Percentiles rank a stretch among this genome's conserved stretches.
phyloP scores from a whole-genome alignment of 2,113 vertebrate genomes.

The Dolichotis patagonum region DNA sequence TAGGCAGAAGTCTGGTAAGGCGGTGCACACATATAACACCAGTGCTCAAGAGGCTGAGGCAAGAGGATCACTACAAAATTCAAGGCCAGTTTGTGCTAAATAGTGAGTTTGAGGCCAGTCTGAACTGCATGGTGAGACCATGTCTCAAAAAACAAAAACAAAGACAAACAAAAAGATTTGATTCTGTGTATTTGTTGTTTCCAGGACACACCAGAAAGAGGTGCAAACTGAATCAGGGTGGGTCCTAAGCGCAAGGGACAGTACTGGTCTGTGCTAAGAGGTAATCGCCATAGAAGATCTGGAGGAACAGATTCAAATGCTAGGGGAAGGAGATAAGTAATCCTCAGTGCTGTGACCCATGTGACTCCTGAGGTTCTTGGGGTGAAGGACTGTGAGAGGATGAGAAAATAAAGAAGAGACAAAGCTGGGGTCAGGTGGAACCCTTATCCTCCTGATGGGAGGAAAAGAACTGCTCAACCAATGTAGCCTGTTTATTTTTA shows the following conservation, averaged over 20 bases:
- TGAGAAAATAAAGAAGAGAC: too few species aligned
- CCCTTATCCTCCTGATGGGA: too few species aligned
- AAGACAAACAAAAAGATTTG: background rate
- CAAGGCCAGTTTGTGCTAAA: background rate
- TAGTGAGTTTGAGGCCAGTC: background rate
- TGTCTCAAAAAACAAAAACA: background rate
- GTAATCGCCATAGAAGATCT: background rate
- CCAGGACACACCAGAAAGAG: background rate
- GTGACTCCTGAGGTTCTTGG: too few species aligned
- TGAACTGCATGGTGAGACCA: background rate
- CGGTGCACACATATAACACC: background rate
- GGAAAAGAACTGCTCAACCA: too few species aligned
- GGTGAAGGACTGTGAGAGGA: too few species aligned
- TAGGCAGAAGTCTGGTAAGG: background rate
- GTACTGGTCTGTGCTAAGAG: background rate
- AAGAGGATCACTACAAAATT: background rate
- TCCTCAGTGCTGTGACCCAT: too few species aligned
- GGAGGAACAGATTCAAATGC: background rate
- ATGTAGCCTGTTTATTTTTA: too few species aligned
- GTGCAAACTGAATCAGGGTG: background rate
- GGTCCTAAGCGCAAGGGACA: background rate
- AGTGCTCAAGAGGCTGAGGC: background rate
- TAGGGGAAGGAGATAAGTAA: background rate
- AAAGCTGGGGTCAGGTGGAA: too few species aligned
- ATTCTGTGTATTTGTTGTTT: background rate